phyloP scores from a whole-genome alignment of 2,888 invertebrate genomes.

The Apamea sordens region DNA sequence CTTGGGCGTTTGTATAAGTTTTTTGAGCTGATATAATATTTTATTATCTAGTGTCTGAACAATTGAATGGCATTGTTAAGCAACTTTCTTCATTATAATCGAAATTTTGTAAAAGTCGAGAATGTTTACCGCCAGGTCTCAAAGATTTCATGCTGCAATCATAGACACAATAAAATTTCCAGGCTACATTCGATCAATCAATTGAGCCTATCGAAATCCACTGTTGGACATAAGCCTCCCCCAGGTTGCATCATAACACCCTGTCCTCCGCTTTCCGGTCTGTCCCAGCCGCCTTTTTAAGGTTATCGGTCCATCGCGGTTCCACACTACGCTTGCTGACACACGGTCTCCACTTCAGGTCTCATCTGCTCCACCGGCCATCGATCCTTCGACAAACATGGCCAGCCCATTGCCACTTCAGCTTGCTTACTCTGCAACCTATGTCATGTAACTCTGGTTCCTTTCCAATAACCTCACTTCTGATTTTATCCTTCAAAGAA shows the following conservation, averaged over 20 bases:
- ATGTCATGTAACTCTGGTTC: background rate
- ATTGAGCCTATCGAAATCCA: background rate
- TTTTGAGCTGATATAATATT: background rate
- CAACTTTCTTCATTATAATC: background rate
- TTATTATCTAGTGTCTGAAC: slow-evolving; percentile 2
- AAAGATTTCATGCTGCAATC: background rate
- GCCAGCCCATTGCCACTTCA: background rate
- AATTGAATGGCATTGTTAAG: background rate
- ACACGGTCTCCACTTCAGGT: background rate
- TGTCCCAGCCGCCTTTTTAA: background rate
- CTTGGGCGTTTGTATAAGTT: background rate
- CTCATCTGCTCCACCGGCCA: background rate
- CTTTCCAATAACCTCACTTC: background rate
- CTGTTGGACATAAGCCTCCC: background rate
- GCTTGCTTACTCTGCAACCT: background rate
- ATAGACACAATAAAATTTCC: background rate
- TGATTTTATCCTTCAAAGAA: background rate
- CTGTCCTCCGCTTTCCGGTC: background rate
- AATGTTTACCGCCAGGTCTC: background rate
- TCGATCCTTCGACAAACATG: background rate
- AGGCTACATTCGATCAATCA: background rate
- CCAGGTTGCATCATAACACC: background rate
- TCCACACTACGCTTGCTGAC: background rate
- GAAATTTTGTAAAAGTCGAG: background rate
- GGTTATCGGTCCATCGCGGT: background rate